Conservation (phyloP, 53 echinoderm and acorn worm species). For the Temnopleurus reevesii region DNA sequence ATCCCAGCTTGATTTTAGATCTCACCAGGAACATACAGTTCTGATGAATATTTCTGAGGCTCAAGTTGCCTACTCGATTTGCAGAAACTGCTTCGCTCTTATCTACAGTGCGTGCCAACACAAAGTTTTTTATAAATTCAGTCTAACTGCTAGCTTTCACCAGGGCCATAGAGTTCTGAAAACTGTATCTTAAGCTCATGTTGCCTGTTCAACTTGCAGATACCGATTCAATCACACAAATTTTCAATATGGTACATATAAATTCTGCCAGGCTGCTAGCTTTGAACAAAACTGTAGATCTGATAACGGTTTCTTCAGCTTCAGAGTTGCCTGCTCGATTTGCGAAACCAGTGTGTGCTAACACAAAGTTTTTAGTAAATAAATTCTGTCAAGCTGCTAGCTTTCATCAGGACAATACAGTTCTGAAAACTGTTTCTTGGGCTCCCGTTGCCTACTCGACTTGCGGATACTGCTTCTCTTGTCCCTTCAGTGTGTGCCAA, state of each 20-base stretch:
- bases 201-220: constrained; percentile 84
- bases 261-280: too few species aligned
- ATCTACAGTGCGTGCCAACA: too few species aligned
- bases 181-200: constrained; percentile 97
- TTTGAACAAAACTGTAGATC: too few species aligned
- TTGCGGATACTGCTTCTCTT: neutral
- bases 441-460: neutral
- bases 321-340: too few species aligned
- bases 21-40: neutral
- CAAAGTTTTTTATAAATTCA: neutral
- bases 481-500: too few species aligned
- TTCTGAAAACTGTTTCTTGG: neutral
- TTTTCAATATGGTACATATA: too few species aligned
- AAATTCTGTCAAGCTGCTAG: neutral
- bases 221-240: constrained; percentile 73
- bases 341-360: too few species aligned
- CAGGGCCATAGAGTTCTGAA: constrained; percentile 79
- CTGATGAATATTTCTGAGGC: neutral
- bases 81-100: too few species aligned
- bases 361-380: neutral
- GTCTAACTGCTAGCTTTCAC: neutral
- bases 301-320: too few species aligned
- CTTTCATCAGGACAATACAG: neutral
- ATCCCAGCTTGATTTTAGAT: neutral
- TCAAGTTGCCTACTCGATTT: too few species aligned